phyloP scores from a whole-genome alignment of 2,113 vertebrate species.

The Pterophyllum scalare region DNA sequence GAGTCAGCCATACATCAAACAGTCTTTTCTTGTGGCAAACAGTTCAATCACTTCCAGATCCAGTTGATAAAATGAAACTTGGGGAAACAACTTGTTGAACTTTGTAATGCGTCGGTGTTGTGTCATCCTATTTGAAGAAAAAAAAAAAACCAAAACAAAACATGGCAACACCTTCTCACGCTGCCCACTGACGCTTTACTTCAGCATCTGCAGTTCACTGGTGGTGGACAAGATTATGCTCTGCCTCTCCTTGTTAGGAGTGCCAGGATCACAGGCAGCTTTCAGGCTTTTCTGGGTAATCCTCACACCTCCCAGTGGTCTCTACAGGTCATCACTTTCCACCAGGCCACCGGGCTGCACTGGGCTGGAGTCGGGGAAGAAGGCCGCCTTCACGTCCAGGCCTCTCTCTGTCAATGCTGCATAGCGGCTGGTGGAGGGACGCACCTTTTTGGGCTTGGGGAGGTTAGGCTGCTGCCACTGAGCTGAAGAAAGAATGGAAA shows the following conservation, averaged over 20 bases:
- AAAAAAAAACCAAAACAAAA: conserved; percentile 26
- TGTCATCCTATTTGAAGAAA: conserved; percentile 29
- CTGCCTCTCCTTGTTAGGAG: conserved; percentile 22
- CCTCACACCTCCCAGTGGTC: background rate
- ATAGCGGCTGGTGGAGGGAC: conserved; percentile 94
- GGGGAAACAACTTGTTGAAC: conserved; percentile 18
- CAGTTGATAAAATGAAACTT: conserved; percentile 55
- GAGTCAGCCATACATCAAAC: conserved; percentile 3
- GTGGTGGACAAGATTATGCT: conserved; percentile 14
- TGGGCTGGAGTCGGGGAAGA: conserved; percentile 93
- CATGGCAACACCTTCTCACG: conserved; percentile 35
- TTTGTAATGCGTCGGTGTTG: conserved; percentile 24
- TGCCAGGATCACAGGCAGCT: conserved; percentile 26
- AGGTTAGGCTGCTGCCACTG: conserved; percentile 95
- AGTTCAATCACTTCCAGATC: conserved; percentile 46
- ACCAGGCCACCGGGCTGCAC: conserved; percentile 88
- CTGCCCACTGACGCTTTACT: conserved; percentile 27
- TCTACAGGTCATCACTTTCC: conserved; percentile 96
- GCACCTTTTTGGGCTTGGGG: conserved; percentile 93
- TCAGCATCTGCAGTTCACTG: conserved; percentile 43
- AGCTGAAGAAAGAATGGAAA: conserved; percentile 75
- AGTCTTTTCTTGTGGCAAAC: conserved; percentile 40
- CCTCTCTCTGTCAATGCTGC: conserved; percentile 97
- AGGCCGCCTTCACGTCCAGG: conserved; percentile 96
- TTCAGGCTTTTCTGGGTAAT: background rate